Conservation (phyloP, 2,113 vertebrate species). For the Strigops habroptila region DNA sequence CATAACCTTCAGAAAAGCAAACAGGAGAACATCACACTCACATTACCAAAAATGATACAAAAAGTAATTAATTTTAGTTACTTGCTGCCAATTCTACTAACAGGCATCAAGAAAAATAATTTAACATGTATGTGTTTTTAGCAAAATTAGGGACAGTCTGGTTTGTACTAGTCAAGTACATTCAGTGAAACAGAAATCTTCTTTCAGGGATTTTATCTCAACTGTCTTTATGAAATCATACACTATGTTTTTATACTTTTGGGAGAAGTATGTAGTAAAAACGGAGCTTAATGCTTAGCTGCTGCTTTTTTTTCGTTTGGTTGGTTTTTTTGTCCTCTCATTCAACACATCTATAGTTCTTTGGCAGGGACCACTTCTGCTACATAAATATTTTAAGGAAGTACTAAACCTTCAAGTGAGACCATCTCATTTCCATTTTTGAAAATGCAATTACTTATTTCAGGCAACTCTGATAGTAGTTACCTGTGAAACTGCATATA, state of each 20-base stretch:
- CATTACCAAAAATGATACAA: background rate
- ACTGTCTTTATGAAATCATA: background rate
- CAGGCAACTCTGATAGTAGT: background rate
- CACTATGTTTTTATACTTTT: background rate
- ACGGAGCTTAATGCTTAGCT: background rate
- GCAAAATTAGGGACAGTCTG: background rate
- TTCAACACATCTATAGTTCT: background rate
- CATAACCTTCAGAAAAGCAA: background rate
- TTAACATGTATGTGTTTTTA: background rate
- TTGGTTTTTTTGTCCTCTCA: background rate
- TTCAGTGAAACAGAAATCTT: background rate
- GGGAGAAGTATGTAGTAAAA: background rate
- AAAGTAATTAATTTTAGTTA: background rate
- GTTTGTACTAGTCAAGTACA: background rate
- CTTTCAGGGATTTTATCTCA: background rate
- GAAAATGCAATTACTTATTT: background rate
- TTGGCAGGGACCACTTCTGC: background rate
- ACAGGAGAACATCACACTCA: background rate
- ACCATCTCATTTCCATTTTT: background rate
- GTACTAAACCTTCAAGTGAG: background rate
- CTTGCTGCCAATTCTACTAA: background rate
- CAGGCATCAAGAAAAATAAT: background rate
- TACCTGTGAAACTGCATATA: background rate
- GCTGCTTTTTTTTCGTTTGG: background rate
- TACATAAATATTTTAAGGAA: background rate